A percentile compares a stretch with the other conserved stretches of the same genome.
Conservation (phyloP, 1,140 invertebrate species). For the Sipha flava region DNA sequence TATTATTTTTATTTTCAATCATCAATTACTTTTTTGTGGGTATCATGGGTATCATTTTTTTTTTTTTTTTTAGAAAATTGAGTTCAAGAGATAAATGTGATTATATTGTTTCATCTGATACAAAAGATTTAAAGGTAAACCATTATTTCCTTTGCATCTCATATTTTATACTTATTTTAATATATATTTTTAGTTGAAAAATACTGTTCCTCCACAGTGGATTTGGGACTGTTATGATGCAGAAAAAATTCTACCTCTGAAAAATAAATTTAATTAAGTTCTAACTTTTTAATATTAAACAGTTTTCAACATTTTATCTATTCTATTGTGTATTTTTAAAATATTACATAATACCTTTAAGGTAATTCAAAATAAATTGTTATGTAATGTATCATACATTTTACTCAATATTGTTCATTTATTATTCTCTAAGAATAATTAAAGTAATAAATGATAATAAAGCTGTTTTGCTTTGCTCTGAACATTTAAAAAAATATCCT, state of each 20-base stretch:
- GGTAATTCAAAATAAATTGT: no score
- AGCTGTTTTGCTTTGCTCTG: no score
- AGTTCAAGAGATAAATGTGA: slow-evolving; percentile 11
- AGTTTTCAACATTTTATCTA: no score
- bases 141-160: background rate
- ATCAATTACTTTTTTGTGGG: background rate
- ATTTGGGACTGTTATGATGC: slow-evolving; percentile 37
- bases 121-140: background rate
- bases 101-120: slow-evolving; percentile 21
- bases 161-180: background rate
- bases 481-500: no score
- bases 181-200: background rate
- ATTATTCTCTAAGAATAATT: no score
- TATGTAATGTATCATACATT: no score
- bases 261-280: no score
- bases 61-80: background rate
- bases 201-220: slow-evolving; percentile 35
- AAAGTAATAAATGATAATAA: no score
- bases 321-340: no score
- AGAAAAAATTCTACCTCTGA: slow-evolving; percentile 16
- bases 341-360: no score
- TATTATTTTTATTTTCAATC: background rate
- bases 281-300: no score
- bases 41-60: background rate
- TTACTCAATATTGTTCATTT: no score